These are phyloP conservation scores for Dicentrarchus labrax DNA, from an alignment of 2,113 vertebrate genomes.

Conservation along the genomic window DNA sequence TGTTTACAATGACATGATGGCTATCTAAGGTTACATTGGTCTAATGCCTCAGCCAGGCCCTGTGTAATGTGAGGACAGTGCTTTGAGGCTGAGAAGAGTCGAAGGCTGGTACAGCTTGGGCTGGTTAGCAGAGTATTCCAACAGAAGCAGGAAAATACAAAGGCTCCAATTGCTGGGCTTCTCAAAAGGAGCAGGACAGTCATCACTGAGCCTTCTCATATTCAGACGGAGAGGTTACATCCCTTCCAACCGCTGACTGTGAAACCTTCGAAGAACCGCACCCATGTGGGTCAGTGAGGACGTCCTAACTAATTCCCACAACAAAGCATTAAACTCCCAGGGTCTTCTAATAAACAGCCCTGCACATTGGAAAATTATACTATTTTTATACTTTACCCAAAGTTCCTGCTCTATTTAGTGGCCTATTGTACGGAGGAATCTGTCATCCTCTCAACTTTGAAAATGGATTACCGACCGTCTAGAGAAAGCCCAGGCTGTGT, in stretches of 20 bases:
- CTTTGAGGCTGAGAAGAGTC: slow-evolving; percentile 3
- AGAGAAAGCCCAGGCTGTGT: slow-evolving; percentile 55
- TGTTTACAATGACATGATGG: slow-evolving; percentile 46
- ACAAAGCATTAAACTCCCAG: slow-evolving; percentile 33
- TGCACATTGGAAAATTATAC: slow-evolving; percentile 36
- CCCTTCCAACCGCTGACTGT: slow-evolving; percentile 26
- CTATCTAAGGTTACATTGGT: slow-evolving; percentile 34
- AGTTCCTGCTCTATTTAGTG: slow-evolving; percentile 42
- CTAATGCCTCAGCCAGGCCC: not conserved
- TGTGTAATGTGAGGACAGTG: slow-evolving; percentile 39
- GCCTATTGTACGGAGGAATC: slow-evolving; percentile 41
- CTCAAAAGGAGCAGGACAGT: slow-evolving; percentile 50
- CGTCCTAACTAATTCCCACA: slow-evolving; percentile 36
- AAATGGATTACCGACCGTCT: slow-evolving; percentile 63
- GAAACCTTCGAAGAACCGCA: slow-evolving; percentile 34
- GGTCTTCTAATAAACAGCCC: slow-evolving; percentile 15
- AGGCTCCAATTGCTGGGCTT: slow-evolving; percentile 28
- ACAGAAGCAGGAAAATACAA: slow-evolving; percentile 48
- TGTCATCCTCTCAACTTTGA: slow-evolving; percentile 51
- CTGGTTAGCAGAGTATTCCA: slow-evolving; percentile 38
- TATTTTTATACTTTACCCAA: slow-evolving; percentile 21
- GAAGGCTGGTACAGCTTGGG: slow-evolving; percentile 31
- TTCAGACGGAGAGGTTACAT: slow-evolving; percentile 35
- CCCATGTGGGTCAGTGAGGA: slow-evolving; percentile 61
- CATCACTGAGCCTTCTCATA: slow-evolving; percentile 47